phyloP scores from a whole-genome alignment of 2,113 vertebrate genomes.

The Crocuta crocuta region DNA sequence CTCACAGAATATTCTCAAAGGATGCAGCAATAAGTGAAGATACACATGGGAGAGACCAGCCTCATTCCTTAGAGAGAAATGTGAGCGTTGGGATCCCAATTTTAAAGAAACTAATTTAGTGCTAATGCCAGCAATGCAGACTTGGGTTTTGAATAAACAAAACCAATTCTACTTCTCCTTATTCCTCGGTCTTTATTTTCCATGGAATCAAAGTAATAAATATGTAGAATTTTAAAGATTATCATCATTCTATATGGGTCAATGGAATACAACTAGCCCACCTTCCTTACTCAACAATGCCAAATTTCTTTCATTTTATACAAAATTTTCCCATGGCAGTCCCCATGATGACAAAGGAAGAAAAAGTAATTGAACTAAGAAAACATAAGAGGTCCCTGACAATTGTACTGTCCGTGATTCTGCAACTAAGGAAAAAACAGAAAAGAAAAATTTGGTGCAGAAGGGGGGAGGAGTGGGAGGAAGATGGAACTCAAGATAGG shows the following conservation, averaged over 20 bases:
- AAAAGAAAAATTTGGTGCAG: not conserved
- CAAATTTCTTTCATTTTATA: not conserved
- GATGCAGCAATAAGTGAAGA: not conserved
- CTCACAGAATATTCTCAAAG: not conserved
- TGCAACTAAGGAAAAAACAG: not conserved
- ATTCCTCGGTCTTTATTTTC: not conserved
- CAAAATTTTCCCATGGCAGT: not conserved
- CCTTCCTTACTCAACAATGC: not conserved
- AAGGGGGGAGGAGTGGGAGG: not conserved
- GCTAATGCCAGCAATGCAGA: not conserved
- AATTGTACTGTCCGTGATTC: too few relatives aligned
- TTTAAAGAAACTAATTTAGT: not conserved
- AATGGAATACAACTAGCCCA: not conserved
- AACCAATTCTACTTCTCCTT: not conserved
- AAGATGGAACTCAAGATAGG: not conserved
- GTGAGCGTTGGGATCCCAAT: not conserved
- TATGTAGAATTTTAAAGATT: not conserved
- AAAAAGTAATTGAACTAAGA: not conserved
- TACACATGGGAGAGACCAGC: not conserved
- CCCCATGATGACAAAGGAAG: not conserved
- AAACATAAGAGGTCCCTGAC: not conserved
- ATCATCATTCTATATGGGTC: not conserved
- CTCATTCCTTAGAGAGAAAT: not conserved
- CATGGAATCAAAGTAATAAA: not conserved
- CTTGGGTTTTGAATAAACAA: not conserved